Evolutionary conservation across 1,140 invertebrate genomes (phyloP).

Genomic region (Neuroterus valhalla): DNA sequence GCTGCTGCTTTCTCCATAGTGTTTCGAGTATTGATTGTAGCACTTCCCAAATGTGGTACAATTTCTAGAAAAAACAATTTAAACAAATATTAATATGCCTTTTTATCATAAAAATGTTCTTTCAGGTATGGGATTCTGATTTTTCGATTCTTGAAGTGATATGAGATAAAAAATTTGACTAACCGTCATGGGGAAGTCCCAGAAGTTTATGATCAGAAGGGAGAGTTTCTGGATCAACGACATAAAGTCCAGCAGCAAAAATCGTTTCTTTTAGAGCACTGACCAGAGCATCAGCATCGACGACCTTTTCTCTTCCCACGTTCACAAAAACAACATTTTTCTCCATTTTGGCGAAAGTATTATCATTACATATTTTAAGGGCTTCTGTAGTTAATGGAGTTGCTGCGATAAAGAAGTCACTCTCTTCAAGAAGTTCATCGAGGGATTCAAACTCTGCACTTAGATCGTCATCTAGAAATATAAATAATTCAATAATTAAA

Average conservation of each 20-base stretch:
- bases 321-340: conserved; percentile 86
- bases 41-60: conserved; percentile 90
- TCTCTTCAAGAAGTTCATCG: conserved; percentile 81
- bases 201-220: conserved; percentile 85
- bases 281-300: conserved; percentile 86
- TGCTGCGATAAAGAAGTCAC: conserved; percentile 85
- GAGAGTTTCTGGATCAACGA: conserved; percentile 91
- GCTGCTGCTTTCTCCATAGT: conserved; percentile 87
- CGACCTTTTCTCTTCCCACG: conserved; percentile 84
- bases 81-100: not conserved
- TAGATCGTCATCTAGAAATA: conserved; percentile 74
- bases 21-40: conserved; percentile 84
- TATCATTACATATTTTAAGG: conserved; percentile 81
- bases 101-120: not conserved
- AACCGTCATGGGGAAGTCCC: conserved; percentile 86
- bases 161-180: conserved; percentile 30
- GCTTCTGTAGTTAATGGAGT: conserved; percentile 84
- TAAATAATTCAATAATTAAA: not conserved
- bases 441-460: conserved; percentile 83
- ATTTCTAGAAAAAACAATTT: conserved; percentile 80
- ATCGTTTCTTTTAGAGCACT: conserved; percentile 84
- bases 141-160: not conserved
- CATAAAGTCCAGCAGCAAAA: conserved; percentile 91
- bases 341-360: conserved; percentile 88
- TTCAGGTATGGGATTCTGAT: conserved; percentile 9